Conservation (phyloP, 2,113 vertebrate genomes). For the Microcebus griseorufus region DNA sequence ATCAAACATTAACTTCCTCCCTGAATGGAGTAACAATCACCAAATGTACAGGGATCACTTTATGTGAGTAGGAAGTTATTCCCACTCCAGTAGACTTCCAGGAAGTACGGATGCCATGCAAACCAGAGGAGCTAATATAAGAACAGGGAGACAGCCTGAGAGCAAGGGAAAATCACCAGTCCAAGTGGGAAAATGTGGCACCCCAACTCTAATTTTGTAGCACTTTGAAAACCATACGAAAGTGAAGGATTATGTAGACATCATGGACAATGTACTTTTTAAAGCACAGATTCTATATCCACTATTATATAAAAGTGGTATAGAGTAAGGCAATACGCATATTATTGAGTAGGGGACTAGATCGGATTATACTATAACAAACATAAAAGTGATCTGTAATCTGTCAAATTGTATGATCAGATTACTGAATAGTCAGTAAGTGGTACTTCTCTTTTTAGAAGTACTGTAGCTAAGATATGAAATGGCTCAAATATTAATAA, state of each 20-base stretch:
- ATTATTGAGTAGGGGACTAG: neutral
- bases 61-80: neutral
- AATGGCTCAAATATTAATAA: neutral
- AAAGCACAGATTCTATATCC: neutral
- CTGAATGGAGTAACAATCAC: neutral
- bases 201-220: neutral
- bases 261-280: rapidly evolving
- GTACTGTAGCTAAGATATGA: neutral
- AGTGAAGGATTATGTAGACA: neutral
- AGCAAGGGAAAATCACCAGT: neutral
- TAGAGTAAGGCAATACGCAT: neutral
- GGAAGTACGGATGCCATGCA: neutral
- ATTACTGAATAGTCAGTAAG: neutral
- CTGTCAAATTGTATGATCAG: neutral
- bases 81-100: neutral
- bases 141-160: neutral
- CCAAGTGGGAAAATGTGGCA: neutral
- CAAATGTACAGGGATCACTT: neutral
- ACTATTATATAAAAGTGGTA: neutral
- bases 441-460: neutral
- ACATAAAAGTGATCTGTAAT: neutral
- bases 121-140: neutral
- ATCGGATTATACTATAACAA: neutral
- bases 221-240: neutral
- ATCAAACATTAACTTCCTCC: neutral